Evolutionary conservation across 2,113 vertebrate species (phyloP), one percentile per base, ranked within the genome.

Genomic region (Xiphorhynchus elegans): DNA sequence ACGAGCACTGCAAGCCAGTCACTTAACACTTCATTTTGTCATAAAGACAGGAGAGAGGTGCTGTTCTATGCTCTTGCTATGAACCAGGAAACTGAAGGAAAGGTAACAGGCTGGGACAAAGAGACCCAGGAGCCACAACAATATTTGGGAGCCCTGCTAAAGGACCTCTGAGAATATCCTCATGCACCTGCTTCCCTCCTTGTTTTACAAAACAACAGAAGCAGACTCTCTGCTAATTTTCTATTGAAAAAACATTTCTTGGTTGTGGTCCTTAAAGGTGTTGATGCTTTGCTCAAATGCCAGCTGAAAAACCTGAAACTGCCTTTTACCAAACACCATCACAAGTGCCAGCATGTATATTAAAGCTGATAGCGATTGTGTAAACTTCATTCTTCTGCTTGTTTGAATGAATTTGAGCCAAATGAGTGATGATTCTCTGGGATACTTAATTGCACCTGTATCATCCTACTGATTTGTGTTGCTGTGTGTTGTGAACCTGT

Each of bases 11-110:
- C 87, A 53, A 72, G 21, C 88, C 92, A 42, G 90, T 98, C 98
- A 93, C 82, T 98, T 98, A 97, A 95, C 96, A 95, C 97, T 91
- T 97, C 95, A 91, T 97, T 96, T 97, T 97, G 74, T 79, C 75
- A 74, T 72, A 40, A 64, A 97, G 97, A 96, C 97, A 95, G 87
- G 97, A 85, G 91, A 97, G 46, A 40, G 75, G 62, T 89, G 79
- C 91, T 87, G 79, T 63, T 40, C 90, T 59, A 68, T 96, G 96
- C 95, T 97, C 79, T 97, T 94, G 93, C 97, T 92, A 4, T 98
- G 98, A 98, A 97, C 98, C 97, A 77, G 72, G 94, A 97, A 96
- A 85, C 69, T 25, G 21, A 95, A 94, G 56, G 91, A 86, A 92
- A 92, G 20, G 75, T 81, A 85, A 55, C n/a, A 91, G 82, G 67